These are phyloP conservation scores for Clanis bilineata DNA, from an alignment of 2,888 invertebrate species.

Conservation along the genomic window DNA sequence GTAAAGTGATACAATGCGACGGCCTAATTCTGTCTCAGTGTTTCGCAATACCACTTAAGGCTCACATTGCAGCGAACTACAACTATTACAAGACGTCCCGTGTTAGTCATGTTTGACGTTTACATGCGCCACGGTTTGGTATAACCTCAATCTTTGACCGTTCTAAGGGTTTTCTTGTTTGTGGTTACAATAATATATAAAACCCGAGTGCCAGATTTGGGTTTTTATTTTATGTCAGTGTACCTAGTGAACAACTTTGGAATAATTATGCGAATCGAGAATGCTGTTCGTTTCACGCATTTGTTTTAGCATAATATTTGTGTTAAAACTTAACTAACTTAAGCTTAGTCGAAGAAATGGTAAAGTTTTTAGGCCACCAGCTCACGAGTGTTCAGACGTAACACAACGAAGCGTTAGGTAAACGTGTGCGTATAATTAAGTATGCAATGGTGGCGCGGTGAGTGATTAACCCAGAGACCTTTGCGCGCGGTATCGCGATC, in stretches of 20 bases:
- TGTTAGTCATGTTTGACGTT: constrained; percentile 20
- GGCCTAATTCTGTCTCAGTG: not conserved
- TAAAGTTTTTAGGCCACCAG: not conserved
- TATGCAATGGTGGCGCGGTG: constrained; percentile 43
- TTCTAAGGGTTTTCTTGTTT: not conserved
- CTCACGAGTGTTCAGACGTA: not conserved
- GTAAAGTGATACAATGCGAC: constrained; percentile 3
- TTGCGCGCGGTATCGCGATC: constrained; percentile 66
- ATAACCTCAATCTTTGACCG: not conserved
- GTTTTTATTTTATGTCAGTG: no score
- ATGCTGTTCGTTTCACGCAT: no score
- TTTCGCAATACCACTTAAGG: constrained; percentile 1
- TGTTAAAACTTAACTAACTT: no score
- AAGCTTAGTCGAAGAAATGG: not conserved
- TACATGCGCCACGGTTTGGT: not conserved
- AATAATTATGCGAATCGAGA: no score
- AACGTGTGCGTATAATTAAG: constrained; percentile 42
- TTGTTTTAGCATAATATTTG: no score
- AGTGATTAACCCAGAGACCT: constrained; percentile 73
- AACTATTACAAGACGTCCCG: not conserved
- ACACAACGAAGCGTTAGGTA: not conserved
- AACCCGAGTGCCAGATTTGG: not conserved
- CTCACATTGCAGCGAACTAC: not conserved
- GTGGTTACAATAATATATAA: not conserved
- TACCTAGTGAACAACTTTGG: no score